Percentiles rank a stretch among this genome's conserved stretches.
Conservation (phyloP, 2,888 invertebrate species). For the Idaea aversata region DNA sequence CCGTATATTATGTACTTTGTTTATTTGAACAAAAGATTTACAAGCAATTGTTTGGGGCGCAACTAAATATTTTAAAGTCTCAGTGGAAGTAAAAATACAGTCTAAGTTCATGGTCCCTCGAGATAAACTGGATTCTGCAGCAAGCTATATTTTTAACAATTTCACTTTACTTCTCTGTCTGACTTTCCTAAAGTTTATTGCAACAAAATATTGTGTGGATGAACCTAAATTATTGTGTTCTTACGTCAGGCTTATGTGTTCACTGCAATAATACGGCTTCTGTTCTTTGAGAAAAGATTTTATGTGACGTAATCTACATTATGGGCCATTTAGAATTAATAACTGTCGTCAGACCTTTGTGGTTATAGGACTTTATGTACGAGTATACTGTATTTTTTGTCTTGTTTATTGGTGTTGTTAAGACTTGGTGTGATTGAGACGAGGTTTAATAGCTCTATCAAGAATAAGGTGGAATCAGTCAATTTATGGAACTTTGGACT, state of each 20-base stretch:
- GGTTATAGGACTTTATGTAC: background rate
- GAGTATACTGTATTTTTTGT: background rate
- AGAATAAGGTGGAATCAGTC: background rate
- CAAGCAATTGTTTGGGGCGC: slow-evolving; percentile 28
- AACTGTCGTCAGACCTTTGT: slow-evolving; percentile 1
- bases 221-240: slow-evolving; percentile 3
- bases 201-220: slow-evolving; percentile 7
- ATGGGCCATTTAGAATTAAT: background rate
- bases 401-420: background rate
- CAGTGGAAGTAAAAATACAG: slow-evolving; percentile 28
- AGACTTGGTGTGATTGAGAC: background rate
- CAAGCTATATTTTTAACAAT: slow-evolving; percentile 24
- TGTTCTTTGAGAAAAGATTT: slow-evolving; percentile 1
- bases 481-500: background rate
- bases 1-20: slow-evolving; percentile 16
- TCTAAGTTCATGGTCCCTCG: slow-evolving; percentile 32
- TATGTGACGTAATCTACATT: slow-evolving; percentile 1
- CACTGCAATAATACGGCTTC: background rate
- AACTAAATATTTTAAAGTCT: slow-evolving; percentile 32
- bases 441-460: background rate
- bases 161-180: slow-evolving; percentile 21
- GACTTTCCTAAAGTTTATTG: slow-evolving; percentile 11
- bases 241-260: background rate
- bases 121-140: slow-evolving; percentile 26
- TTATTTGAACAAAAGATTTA: slow-evolving; percentile 25